Percentiles rank a stretch among this genome's conserved stretches.
Evolutionary conservation across 2,888 invertebrate genomes (phyloP).

Genomic region (Brachyopa scutellaris): DNA sequence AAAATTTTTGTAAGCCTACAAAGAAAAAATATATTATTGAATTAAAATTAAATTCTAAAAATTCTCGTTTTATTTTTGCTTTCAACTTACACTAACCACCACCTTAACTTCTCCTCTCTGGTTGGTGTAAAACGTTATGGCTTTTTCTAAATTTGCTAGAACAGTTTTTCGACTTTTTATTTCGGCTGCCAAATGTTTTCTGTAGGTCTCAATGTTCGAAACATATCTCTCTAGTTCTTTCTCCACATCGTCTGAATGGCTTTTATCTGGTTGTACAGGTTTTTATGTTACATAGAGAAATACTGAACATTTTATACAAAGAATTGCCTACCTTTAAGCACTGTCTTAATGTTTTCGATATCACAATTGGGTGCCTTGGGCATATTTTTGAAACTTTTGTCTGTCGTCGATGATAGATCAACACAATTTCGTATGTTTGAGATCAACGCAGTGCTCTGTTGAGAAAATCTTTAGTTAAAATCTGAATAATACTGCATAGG

Average conservation of each 20-base stretch:
- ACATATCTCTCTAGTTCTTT: conserved; percentile 93
- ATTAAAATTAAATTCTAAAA: too few species aligned
- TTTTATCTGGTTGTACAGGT: conserved; percentile 85
- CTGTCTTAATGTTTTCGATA: conserved; percentile 89
- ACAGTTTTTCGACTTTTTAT: conserved; percentile 91
- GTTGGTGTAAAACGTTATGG: conserved; percentile 93
- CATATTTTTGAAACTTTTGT: conserved; percentile 84
- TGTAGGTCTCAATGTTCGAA: conserved; percentile 90
- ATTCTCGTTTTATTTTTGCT: too few species aligned
- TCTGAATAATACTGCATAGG: too few species aligned
- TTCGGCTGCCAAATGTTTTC: conserved; percentile 90
- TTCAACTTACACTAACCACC: conserved; percentile 92
- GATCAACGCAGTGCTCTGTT: conserved; percentile 87
- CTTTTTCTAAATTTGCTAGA: conserved; percentile 89
- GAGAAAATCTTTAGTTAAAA: conserved; percentile 74
- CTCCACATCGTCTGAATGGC: conserved; percentile 93
- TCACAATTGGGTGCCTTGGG: conserved; percentile 85
- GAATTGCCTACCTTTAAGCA: conserved; percentile 87
- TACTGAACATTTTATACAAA: too few species aligned
- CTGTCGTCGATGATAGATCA: conserved; percentile 88
- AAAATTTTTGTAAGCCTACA: conserved; percentile 96
- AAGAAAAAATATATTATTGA: too few species aligned
- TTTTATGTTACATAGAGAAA: too few species aligned
- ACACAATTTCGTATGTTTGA: conserved; percentile 89
- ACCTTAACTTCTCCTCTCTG: conserved; percentile 97